Evolutionary conservation across 2,888 invertebrate genomes (phyloP).

Genomic region (Tenodera sinensis): DNA sequence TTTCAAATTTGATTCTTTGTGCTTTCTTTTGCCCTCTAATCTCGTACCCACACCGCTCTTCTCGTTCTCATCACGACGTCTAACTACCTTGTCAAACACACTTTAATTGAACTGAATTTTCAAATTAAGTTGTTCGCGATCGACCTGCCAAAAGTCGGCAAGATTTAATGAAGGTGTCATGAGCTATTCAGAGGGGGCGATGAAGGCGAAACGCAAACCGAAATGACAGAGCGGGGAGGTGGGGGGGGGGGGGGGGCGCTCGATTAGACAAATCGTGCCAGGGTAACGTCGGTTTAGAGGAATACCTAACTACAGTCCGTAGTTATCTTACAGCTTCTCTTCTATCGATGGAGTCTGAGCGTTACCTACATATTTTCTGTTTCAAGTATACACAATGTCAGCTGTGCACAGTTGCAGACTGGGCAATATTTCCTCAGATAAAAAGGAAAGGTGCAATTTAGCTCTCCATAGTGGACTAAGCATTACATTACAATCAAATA

Average conservation of each 20-base stretch:
- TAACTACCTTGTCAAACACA: constrained; percentile 15
- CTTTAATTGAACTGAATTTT: constrained; percentile 13
- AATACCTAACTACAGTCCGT: neutral
- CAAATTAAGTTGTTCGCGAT: constrained; percentile 14
- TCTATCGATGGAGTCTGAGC: too few species aligned
- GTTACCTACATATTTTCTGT: too few species aligned
- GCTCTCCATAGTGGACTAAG: too few species aligned
- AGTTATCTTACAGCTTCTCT: too few species aligned
- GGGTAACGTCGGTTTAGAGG: neutral
- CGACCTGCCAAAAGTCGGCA: constrained; percentile 12
- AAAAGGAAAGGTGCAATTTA: too few species aligned
- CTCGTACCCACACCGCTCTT: neutral
- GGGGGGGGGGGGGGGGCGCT: neutral
- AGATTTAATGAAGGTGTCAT: neutral
- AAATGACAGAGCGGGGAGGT: neutral
- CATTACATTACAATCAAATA: too few species aligned
- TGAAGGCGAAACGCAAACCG: neutral
- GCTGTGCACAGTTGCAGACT: too few species aligned
- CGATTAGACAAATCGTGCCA: neutral
- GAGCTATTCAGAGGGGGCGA: neutral
- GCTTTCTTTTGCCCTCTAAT: neutral
- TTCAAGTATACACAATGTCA: too few species aligned
- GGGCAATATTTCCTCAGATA: too few species aligned
- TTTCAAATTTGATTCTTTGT: neutral
- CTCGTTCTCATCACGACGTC: neutral